Percentiles rank a stretch among this genome's conserved stretches.
phyloP scores from a whole-genome alignment of 2,888 invertebrate genomes.

The Caenorhabditis imperialis region DNA sequence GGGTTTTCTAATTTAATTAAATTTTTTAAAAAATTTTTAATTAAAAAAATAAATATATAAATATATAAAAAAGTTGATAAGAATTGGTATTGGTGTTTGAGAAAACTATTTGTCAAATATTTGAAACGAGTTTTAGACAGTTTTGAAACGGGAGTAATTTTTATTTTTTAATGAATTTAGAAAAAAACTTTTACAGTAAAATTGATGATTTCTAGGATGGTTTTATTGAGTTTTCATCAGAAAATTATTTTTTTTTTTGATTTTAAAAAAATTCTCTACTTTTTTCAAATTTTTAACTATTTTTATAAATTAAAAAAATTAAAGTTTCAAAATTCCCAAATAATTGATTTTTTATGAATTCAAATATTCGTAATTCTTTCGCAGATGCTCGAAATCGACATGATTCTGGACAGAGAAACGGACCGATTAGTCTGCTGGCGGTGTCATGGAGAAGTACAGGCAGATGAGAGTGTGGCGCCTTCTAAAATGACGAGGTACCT shows the following conservation, averaged over 20 bases:
- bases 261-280: too few relatives aligned
- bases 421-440: slow-evolving; percentile 73
- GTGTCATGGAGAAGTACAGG: slow-evolving; percentile 70
- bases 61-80: too few relatives aligned
- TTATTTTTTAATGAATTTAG: too few relatives aligned
- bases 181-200: background rate
- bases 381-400: slow-evolving; percentile 69
- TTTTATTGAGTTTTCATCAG: background rate
- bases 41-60: too few relatives aligned
- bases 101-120: too few relatives aligned
- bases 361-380: background rate
- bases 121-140: too few relatives aligned
- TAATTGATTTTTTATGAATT: background rate
- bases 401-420: slow-evolving; percentile 65
- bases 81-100: too few relatives aligned
- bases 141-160: too few relatives aligned
- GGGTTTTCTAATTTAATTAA: too few relatives aligned
- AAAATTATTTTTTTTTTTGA: background rate
- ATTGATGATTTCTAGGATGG: slow-evolving; percentile 1
- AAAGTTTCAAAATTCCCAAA: background rate
- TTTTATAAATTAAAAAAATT: too few relatives aligned
- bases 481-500: slow-evolving; percentile 64
- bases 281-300: too few relatives aligned
- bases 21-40: too few relatives aligned
- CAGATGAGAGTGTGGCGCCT: slow-evolving; percentile 72